A percentile compares a stretch with the other conserved stretches of the same genome.
Evolutionary conservation across 2,888 invertebrate genomes (phyloP).

Genomic region (Machimus atricapillus): DNA sequence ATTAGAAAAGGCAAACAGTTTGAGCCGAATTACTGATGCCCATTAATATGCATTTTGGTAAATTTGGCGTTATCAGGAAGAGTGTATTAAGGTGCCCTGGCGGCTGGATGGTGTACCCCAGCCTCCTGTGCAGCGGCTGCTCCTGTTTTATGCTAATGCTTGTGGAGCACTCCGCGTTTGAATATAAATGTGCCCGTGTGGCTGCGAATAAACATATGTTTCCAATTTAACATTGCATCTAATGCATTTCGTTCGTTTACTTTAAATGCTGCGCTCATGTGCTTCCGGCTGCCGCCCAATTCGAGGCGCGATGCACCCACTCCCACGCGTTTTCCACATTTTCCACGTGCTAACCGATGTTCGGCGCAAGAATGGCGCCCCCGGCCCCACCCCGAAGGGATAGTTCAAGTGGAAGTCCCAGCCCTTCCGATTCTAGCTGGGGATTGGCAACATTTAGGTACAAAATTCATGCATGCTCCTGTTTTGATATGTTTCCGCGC

Average conservation of each 20-base stretch:
- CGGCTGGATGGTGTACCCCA: neutral
- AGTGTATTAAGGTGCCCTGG: neutral
- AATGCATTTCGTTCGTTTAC: constrained; percentile 13
- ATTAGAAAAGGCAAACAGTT: neutral
- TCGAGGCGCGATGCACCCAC: neutral
- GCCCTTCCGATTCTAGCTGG: neutral
- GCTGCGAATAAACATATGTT: constrained; percentile 17
- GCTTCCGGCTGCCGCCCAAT: constrained; percentile 3
- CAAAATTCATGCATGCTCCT: neutral
- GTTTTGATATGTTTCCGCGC: neutral
- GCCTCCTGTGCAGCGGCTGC: too few relatives aligned
- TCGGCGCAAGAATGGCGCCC: neutral
- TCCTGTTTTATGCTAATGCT: neutral
- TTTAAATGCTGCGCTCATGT: neutral
- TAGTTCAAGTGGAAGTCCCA: neutral
- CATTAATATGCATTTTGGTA: constrained; percentile 5
- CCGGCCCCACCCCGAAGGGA: neutral
- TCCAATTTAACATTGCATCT: neutral
- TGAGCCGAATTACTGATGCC: neutral
- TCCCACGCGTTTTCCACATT: neutral
- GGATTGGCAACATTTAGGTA: neutral
- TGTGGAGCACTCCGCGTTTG: neutral
- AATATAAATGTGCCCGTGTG: neutral
- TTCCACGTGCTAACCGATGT: constrained; percentile 18
- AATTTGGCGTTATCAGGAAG: neutral